Percentiles rank a stretch among this genome's conserved stretches.
Evolutionary conservation across 2,888 invertebrate genomes (phyloP).

Genomic region (Thysanoteuthis rhombus): DNA sequence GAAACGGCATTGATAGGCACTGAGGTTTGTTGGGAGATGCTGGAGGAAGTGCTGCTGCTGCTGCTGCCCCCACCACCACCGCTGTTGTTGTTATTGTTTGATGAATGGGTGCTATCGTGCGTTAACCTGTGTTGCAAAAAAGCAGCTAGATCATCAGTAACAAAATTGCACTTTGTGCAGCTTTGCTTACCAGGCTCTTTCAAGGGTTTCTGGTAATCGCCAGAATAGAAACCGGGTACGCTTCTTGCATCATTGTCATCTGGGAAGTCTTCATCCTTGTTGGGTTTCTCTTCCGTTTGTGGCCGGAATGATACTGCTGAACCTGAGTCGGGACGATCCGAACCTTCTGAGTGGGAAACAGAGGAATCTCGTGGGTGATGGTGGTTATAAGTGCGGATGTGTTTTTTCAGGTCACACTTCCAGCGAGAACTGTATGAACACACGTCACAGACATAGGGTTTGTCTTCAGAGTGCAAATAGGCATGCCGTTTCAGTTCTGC

Average conservation of each 20-base stretch:
- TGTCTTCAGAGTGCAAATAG: constrained; percentile 63
- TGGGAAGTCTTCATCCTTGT: constrained; percentile 35
- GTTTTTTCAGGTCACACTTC: constrained; percentile 67
- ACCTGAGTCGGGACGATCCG: constrained; percentile 21
- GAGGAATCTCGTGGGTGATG: constrained; percentile 28
- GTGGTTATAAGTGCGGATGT: constrained; percentile 62
- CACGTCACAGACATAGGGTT: constrained; percentile 61
- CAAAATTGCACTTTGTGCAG: constrained; percentile 60
- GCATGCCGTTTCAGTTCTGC: constrained; percentile 64
- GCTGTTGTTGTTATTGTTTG: not conserved
- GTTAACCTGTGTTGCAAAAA: constrained; percentile 61
- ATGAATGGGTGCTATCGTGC: constrained; percentile 42
- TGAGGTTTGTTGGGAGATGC: constrained; percentile 29
- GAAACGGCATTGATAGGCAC: constrained; percentile 38
- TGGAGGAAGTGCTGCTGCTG: not conserved
- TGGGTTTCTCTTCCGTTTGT: constrained; percentile 35
- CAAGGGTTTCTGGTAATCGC: not conserved
- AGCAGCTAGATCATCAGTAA: constrained; percentile 55
- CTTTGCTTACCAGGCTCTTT: constrained; percentile 48
- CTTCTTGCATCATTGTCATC: constrained; percentile 37
- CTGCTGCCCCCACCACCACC: constrained; percentile 27
- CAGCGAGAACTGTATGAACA: constrained; percentile 65
- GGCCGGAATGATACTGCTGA: constrained; percentile 15
- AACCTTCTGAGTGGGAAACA: constrained; percentile 25
- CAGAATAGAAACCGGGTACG: not conserved